Base-by-base conservation (phyloP, 2,113 vertebrate species). In the Leptosomus discolor region DNA sequence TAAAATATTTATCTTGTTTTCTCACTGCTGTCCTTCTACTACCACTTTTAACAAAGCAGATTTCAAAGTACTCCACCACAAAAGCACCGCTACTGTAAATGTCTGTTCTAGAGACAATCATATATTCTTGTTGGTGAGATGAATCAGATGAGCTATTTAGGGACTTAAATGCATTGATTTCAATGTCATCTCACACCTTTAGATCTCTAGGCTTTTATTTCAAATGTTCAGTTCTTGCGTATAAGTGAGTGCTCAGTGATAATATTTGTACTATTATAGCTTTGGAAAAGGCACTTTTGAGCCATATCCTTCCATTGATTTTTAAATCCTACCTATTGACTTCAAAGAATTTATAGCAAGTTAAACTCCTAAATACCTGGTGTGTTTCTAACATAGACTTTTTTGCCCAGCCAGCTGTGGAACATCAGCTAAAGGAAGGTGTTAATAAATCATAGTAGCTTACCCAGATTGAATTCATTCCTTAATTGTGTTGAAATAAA, bases 311-410 rank as follows among this genome's bases (percentile, higher is more conserved):
- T 69, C 43, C 54, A 94, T 85, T 64, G 92, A 95, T 93, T 97
- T 94, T 96, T 92, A 96, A 90, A 90, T 93, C 74, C 80, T 71
- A 39, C 39, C 43, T 84, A 85, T 96, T 87, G 84, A 91, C 67
- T 91, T 94, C 34, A 57, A 76, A 77, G n/a, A 88, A 91, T 94
- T 96, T 86, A 92, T 77, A 80, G 70, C 83, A 95, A 57, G 48
- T 84, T 88, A 67, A 91, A 34, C 34, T 75, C 61, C 39, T 67
- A 57, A 92, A 68, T 60, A 79, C 30, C 23, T 12, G 5, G 5
- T 74, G 24, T 93, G 37, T 67, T 92, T 90, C 75, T 92, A 56
- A 83, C 39, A 15, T 4, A 32, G 68, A 71, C 36, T 46, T 91
- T n/a, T 94, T 81, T 85, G 56, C 65, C 75, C 56, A 80, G 46